Conservation (phyloP, 1,140 invertebrate genomes). For the Choristoneura fumiferana region DNA sequence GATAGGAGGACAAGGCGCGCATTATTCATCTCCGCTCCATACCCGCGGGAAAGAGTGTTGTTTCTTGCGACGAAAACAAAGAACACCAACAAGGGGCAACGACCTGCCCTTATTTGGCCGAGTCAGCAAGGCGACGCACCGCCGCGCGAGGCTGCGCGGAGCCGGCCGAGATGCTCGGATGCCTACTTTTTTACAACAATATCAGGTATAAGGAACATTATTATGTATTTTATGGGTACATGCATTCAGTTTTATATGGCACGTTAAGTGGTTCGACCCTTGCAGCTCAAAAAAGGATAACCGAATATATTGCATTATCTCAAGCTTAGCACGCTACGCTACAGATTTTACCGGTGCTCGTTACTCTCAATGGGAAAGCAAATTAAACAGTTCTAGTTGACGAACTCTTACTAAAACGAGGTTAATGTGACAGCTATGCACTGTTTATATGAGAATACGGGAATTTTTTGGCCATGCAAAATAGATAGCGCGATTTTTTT, state of each 20-base stretch:
- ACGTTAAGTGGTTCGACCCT: constrained; percentile 4
- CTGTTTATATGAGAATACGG: constrained; percentile 4
- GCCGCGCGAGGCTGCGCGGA: constrained; percentile 19
- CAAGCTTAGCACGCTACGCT: neutral
- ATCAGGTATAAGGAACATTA: constrained; percentile 16
- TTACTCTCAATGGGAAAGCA: constrained; percentile 16
- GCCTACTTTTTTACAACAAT: constrained; percentile 13
- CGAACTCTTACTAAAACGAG: constrained; percentile 6
- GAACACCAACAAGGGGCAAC: constrained; percentile 52
- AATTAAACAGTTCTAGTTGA: constrained; percentile 13
- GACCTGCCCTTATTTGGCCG: constrained; percentile 75
- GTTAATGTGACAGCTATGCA: constrained; percentile 13
- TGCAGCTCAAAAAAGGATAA: constrained; percentile 7
- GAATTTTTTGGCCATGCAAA: neutral
- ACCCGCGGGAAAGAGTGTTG: constrained; percentile 58
- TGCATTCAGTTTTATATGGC: constrained; percentile 4
- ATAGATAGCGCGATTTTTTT: neutral
- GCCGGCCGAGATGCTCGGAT: constrained; percentile 4
- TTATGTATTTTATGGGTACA: constrained; percentile 4
- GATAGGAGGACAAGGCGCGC: constrained; percentile 22
- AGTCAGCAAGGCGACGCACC: constrained; percentile 49
- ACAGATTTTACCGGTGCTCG: constrained; percentile 1
- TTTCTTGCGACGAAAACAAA: constrained; percentile 63
- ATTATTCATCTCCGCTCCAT: constrained; percentile 59
- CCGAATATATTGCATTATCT: neutral